Percentiles rank a stretch among this genome's conserved stretches.
These are phyloP conservation scores for Eumacrocentrus americanus DNA, from an alignment of 2,888 invertebrate genomes.

Conservation along the genomic window DNA sequence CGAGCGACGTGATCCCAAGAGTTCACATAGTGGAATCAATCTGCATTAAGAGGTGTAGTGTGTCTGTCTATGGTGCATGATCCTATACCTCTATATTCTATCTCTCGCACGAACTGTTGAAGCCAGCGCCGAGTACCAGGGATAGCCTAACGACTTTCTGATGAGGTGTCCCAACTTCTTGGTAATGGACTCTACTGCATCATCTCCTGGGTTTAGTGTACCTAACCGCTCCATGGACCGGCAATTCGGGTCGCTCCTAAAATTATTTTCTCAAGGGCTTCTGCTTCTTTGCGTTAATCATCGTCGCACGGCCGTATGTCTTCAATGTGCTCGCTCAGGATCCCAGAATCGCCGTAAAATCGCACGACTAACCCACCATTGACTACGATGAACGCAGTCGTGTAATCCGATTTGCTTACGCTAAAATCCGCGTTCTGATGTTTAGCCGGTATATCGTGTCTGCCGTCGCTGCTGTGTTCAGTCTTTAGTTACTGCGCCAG, in stretches of 20 bases:
- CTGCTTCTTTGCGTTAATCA: conserved; percentile 1
- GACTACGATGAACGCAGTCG: not conserved
- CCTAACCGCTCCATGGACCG: too few species aligned
- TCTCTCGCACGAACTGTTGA: too few species aligned
- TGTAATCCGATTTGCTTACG: conserved; percentile 17
- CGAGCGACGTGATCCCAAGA: not conserved
- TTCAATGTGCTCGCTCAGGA: too few species aligned
- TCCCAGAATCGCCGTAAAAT: too few species aligned
- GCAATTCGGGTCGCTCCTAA: conserved; percentile 3
- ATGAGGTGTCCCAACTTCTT: conserved; percentile 56
- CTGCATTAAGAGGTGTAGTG: conserved; percentile 5
- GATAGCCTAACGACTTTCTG: conserved; percentile 59
- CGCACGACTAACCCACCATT: too few species aligned
- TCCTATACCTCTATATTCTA: conserved; percentile 7
- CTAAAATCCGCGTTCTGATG: conserved; percentile 1
- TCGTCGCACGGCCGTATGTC: too few species aligned
- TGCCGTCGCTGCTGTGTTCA: conserved; percentile 2
- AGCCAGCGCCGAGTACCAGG: conserved; percentile 32
- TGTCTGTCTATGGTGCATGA: conserved; percentile 2
- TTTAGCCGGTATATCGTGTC: too few species aligned
- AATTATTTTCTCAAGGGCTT: conserved; percentile 6
- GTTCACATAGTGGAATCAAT: conserved; percentile 19
- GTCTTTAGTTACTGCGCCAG: conserved; percentile 5
- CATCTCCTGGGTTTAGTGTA: conserved; percentile 36
- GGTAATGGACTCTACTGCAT: conserved; percentile 47